phyloP scores from a whole-genome alignment of 2,888 invertebrate species.

The Oxyscelio sp. region DNA sequence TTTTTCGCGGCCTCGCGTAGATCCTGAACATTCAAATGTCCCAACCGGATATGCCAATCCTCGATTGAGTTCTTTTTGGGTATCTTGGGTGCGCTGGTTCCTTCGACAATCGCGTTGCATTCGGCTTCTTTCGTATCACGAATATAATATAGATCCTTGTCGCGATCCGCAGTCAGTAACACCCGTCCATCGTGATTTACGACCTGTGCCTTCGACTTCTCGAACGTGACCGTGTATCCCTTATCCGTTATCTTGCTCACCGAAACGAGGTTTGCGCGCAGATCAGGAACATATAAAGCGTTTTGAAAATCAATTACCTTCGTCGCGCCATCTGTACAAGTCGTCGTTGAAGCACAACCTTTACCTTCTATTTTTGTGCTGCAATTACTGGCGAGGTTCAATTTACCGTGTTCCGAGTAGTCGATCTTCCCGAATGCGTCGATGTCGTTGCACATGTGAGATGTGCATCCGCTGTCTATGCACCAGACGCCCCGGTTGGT shows the following conservation, averaged over 20 bases:
- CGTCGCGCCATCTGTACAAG: not conserved
- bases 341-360: constrained; percentile 15
- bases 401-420: not conserved
- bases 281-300: not conserved
- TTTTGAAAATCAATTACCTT: not conserved
- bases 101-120: not conserved
- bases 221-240: constrained; percentile 52
- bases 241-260: constrained; percentile 41
- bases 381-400: constrained; percentile 47
- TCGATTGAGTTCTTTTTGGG: not conserved
- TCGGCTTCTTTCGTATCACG: not conserved
- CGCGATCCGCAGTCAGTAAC: constrained; percentile 35
- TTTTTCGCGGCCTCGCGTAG: not conserved
- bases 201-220: constrained; percentile 34
- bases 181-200: constrained; percentile 24
- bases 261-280: constrained; percentile 23
- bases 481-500: constrained; percentile 36
- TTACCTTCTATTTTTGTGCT: constrained; percentile 32
- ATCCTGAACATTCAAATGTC: not conserved
- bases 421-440: constrained; percentile 39
- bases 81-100: not conserved
- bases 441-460: constrained; percentile 54
- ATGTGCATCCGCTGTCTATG: constrained; percentile 61
- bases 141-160: not conserved
- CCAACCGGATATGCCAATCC: constrained; percentile 3